A percentile compares a stretch with the other conserved stretches of the same genome.
Conservation (phyloP, 2,113 vertebrate species). For the Barbus barbus region DNA sequence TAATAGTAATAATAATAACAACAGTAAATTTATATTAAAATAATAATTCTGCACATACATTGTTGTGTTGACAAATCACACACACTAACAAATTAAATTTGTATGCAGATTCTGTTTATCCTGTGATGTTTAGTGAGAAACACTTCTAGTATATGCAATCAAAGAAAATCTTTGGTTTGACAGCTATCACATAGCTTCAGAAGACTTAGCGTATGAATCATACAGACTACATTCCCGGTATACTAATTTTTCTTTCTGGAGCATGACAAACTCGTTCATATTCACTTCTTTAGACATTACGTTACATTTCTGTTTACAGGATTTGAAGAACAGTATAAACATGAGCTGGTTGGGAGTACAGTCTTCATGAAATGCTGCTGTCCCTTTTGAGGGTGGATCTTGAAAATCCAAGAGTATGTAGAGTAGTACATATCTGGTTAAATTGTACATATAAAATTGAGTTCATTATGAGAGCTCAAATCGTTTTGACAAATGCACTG, state of each 20-base stretch:
- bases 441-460: background rate
- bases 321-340: background rate
- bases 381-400: background rate
- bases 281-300: background rate
- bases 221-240: no score
- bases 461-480: background rate
- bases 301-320: background rate
- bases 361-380: background rate
- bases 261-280: background rate
- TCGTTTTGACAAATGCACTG: background rate
- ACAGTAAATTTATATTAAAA: background rate
- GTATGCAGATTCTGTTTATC: background rate
- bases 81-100: no score
- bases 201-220: no score
- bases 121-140: background rate
- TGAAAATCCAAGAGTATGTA: background rate
- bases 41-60: background rate
- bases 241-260: background rate
- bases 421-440: background rate
- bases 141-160: background rate
- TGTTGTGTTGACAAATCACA: no score
- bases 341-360: background rate
- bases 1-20: background rate
- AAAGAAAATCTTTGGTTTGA: background rate
- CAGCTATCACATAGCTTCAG: background rate